These are phyloP conservation scores for Periparus ater DNA, from an alignment of 2,797 vertebrate genomes.

Conservation along the genomic window DNA sequence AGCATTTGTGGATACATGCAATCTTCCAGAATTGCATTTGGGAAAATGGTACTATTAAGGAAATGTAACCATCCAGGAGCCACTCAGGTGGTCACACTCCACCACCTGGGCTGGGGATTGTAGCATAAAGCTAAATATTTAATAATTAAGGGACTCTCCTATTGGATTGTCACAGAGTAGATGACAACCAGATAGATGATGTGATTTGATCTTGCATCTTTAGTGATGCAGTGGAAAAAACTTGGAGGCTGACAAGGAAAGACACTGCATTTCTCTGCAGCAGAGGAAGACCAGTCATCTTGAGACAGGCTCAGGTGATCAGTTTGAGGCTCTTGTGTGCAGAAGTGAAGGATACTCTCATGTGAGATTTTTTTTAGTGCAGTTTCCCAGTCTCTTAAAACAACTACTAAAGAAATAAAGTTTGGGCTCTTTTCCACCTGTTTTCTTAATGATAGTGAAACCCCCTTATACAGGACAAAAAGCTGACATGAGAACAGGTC, in stretches of 20 bases:
- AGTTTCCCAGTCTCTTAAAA: not conserved
- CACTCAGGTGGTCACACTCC: not conserved
- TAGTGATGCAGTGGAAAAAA: not conserved
- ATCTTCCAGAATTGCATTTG: not conserved
- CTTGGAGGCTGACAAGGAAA: not conserved
- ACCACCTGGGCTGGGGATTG: not conserved
- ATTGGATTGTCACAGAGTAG: not conserved
- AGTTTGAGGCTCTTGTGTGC: not conserved
- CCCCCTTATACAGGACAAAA: rapidly evolving
- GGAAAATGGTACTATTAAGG: not conserved
- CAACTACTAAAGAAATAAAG: not conserved
- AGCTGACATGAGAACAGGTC: not conserved
- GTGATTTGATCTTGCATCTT: not conserved
- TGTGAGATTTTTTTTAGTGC: not conserved
- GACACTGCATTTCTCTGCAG: not conserved
- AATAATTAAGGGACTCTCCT: not conserved
- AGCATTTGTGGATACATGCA: not conserved
- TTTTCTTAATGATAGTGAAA: not conserved
- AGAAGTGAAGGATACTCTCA: not conserved
- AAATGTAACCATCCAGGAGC: not conserved
- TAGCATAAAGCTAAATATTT: not conserved
- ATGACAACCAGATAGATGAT: not conserved
- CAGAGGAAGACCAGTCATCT: not conserved
- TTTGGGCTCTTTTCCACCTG: not conserved
- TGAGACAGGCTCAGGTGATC: not conserved